Conservation (phyloP, 2,888 invertebrate genomes). For the Cistogaster globosa region DNA sequence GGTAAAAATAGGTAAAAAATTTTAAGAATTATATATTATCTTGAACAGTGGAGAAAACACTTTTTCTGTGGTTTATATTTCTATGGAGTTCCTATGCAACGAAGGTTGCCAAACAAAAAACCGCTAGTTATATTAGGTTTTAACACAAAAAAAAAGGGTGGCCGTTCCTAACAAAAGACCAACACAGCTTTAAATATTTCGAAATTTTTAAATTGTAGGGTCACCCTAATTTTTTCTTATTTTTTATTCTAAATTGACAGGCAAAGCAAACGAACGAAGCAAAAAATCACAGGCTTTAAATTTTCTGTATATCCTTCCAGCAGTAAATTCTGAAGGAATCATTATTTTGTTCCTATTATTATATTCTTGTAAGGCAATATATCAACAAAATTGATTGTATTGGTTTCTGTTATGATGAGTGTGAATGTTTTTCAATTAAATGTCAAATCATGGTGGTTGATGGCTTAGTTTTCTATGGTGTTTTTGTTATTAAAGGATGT, state of each 20-base stretch:
- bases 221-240: slow-evolving; percentile 30
- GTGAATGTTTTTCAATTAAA: slow-evolving; percentile 68
- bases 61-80: not conserved
- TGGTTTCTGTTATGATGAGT: slow-evolving; percentile 20
- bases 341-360: not conserved
- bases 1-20: too few relatives aligned
- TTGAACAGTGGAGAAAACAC: not conserved
- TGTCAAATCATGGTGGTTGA: slow-evolving; percentile 63
- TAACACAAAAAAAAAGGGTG: not conserved
- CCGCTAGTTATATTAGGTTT: slow-evolving; percentile 19
- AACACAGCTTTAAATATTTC: not conserved
- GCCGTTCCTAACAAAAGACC: not conserved
- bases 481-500: slow-evolving; percentile 49
- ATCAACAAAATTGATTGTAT: slow-evolving; percentile 19
- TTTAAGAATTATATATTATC: too few relatives aligned
- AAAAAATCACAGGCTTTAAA: slow-evolving; percentile 48
- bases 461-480: slow-evolving; percentile 4
- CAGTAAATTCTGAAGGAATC: slow-evolving; percentile 22
- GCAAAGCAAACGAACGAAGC: slow-evolving; percentile 45
- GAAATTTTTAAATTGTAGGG: not conserved
- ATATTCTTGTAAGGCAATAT: not conserved
- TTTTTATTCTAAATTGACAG: slow-evolving; percentile 49
- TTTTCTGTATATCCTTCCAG: slow-evolving; percentile 38
- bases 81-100: not conserved
- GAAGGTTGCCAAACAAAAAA: slow-evolving; percentile 2